A percentile compares a stretch with the other conserved stretches of the same genome.
phyloP scores from a whole-genome alignment of 2,113 vertebrate genomes.

The Suricata suricatta region DNA sequence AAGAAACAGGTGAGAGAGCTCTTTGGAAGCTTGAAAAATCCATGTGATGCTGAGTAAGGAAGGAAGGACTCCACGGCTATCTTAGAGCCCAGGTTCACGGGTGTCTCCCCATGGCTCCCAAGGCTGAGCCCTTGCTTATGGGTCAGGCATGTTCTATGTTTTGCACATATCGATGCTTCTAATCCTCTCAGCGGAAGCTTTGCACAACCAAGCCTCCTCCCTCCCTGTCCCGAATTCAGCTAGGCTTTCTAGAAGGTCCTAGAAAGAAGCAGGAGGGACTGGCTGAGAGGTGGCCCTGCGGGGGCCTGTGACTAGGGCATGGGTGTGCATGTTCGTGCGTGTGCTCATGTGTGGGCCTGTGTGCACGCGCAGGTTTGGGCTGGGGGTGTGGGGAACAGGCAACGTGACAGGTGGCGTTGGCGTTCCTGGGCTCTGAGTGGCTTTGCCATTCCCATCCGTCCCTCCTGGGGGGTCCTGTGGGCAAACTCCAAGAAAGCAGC shows the following conservation, averaged over 20 bases:
- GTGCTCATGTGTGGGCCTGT: background rate
- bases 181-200: background rate
- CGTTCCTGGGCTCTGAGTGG: constrained; percentile 71
- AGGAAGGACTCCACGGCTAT: background rate
- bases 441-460: constrained; percentile 73
- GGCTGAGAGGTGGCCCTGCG: background rate
- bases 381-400: constrained; percentile 70
- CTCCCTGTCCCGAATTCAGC: background rate
- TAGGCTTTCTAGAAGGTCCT: constrained; percentile 38
- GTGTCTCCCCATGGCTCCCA: background rate
- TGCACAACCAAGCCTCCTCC: background rate
- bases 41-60: fast-evolving
- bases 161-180: background rate
- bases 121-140: background rate
- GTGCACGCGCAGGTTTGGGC: constrained; percentile 33
- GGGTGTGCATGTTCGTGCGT: background rate
- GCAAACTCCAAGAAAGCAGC: constrained; percentile 83
- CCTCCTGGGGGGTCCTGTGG: constrained; percentile 80
- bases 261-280: background rate
- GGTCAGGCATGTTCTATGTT: background rate
- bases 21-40: background rate
- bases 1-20: background rate
- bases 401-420: constrained; percentile 80
- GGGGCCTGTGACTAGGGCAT: background rate
- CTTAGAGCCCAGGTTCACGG: background rate